Evolutionary conservation across 2,113 vertebrate species (phyloP), one percentile per base, ranked within the genome.

Genomic region (Anas platyrhynchos): DNA sequence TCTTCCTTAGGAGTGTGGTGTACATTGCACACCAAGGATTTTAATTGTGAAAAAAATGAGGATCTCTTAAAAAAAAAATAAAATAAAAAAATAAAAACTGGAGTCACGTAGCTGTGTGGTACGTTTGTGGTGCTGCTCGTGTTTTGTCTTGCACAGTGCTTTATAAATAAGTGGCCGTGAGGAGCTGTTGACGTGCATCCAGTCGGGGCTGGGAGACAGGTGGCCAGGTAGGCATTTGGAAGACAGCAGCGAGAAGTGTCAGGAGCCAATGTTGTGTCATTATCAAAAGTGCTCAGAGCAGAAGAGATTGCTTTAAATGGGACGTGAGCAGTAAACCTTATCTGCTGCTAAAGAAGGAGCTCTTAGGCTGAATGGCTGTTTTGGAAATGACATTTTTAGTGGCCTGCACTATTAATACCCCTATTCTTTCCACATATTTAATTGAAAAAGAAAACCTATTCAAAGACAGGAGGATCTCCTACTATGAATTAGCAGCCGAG

Each of bases 101-200:
- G 38, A 56, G 4, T 7, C 13, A 3, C 7, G 34, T 1, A 13
- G 38, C 1, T 0, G 4, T 14, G 41, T 6, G 59, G 7, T 31
- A 20, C 5, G 0, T 18, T 31, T 41, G 6, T 82, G 75, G 62
- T n/a, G 34, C 29, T 75, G 31, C n/a, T 46, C 1, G 0, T 38
- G 59, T 62, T 31, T 11, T 7, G 20, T 46, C 7, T 72, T n/a
- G 48, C 58, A 3, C 48, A 1, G 6, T 7, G 7, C 22, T 25
- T 41, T 0, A 41, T 62, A 31, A 66, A 18, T 13, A 16, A 21
- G 16, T 12, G 26, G 16, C 18, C 4, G 0, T 5, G 27, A 16
- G 4, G 59, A 62, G 55, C 41, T 73, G 1, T 13, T 69, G 52
- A 46, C 58, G 6, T 1, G 13, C 32, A 25, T 44, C 71, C 80